Base-by-base conservation (phyloP, 2,888 invertebrate species). In the Aplocera efformata region DNA sequence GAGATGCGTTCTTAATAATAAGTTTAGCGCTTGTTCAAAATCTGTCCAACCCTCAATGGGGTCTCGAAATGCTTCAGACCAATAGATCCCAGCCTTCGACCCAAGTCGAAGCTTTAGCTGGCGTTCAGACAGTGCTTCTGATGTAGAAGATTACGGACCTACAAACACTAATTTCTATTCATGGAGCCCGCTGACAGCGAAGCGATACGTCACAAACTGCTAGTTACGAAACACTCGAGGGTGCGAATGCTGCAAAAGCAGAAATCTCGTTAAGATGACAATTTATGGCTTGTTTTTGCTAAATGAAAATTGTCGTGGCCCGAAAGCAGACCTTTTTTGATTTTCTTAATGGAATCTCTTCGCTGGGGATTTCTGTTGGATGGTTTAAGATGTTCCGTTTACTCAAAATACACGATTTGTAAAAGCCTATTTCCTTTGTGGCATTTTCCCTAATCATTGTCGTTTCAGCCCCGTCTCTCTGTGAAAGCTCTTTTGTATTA, bases 211-310 rank as follows among this genome's bases (percentile, higher is more conserved):
- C 67, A 73, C 65, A 47, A 70, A 72, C 65, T 71, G 69, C 60
- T 73, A 70, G 70, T 69, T 70, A 65, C 66, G 62, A 60, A 77
- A 72, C 72, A 69, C 68, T 70, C 63, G 62, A 68, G 82, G 79
- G 81, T 80, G 82, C 79, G 81, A 83, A 85, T 74, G 66, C 71
- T 75, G 79, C 84, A 83, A 85, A 86, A 86, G 84, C 85, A 82
- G 77, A 85, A 85, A 88, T 85, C 83, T 88, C 81, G 85, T 88
- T 86, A 85, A 84, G 86, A 86, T 88, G 88, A 86, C 88, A 88
- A 88, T 88, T 88, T 88, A 88, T 88, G 85, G 88, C 76, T 83
- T 88, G 88, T 86, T 88, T 88, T 88, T 88, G 85, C 86, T 88
- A 86, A 88, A 86, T 88, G 86, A 88, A 86, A 86, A 86, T 85